Evolutionary conservation across 2,113 vertebrate species (phyloP).

Genomic region (Rhabdomys dilectus): DNA sequence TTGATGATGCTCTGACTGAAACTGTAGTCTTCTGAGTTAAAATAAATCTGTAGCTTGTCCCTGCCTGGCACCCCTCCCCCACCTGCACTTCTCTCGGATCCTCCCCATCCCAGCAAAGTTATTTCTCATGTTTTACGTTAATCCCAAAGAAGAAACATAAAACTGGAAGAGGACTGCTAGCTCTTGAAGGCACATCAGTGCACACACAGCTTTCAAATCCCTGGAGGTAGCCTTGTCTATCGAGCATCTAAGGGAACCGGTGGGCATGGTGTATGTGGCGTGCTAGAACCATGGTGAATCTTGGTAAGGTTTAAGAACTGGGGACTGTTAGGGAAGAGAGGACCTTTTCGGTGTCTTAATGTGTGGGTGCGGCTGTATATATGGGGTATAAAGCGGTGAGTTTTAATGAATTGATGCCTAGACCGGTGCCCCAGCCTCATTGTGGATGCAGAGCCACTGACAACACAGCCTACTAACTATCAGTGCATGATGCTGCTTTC

Average conservation of each 20-base stretch:
- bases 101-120: background rate
- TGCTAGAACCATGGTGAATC: background rate
- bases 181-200: background rate
- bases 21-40: constrained; percentile 27
- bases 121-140: constrained; percentile 56
- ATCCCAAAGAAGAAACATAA: constrained; percentile 49
- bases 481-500: background rate
- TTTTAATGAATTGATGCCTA: background rate
- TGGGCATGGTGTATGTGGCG: background rate
- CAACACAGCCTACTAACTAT: background rate
- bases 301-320: background rate
- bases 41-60: constrained; percentile 59
- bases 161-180: background rate
- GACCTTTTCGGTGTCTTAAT: background rate
- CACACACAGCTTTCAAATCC: background rate
- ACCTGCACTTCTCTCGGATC: background rate
- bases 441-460: background rate
- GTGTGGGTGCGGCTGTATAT: background rate
- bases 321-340: background rate
- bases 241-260: rapidly evolving
- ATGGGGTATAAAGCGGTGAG: background rate
- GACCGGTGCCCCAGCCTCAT: background rate
- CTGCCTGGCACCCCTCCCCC: background rate
- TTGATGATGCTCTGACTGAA: constrained; percentile 73
- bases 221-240: background rate